phyloP scores from a whole-genome alignment of 2,113 vertebrate genomes.

The Prunella himalayana region DNA sequence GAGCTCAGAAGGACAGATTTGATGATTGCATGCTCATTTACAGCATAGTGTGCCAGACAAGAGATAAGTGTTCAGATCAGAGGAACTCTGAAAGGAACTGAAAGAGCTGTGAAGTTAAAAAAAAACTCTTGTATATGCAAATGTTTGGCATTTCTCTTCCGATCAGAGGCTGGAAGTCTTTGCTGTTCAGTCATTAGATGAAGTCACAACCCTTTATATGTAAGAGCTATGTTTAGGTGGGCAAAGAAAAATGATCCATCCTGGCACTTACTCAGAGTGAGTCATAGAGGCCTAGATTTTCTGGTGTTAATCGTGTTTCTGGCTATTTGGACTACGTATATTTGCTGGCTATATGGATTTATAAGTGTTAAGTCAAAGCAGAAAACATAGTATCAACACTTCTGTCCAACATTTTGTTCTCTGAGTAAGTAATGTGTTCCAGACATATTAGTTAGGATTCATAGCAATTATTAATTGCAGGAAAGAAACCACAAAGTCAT shows the following conservation, averaged over 20 bases:
- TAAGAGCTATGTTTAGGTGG: neutral
- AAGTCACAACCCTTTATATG: neutral
- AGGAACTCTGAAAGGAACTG: neutral
- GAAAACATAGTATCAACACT: neutral
- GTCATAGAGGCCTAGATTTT: neutral
- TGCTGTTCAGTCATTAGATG: neutral
- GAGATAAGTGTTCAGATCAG: neutral
- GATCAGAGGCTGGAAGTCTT: neutral
- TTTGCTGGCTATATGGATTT: neutral
- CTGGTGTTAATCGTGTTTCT: neutral
- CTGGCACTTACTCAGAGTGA: neutral
- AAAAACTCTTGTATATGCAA: neutral
- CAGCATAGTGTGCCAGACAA: neutral
- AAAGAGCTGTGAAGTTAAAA: neutral
- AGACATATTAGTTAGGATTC: neutral
- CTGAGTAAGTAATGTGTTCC: neutral
- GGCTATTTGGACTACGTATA: neutral
- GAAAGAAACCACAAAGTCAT: neutral
- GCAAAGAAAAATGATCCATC: neutral
- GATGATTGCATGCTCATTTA: neutral
- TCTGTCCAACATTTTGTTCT: neutral
- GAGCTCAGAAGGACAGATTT: neutral
- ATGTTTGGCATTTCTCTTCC: neutral
- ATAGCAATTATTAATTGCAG: neutral
- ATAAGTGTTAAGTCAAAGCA: neutral